Evolutionary conservation across 1,140 invertebrate species (phyloP), one percentile per base, ranked within the genome.

Genomic region (Scaptomyza hsui): DNA sequence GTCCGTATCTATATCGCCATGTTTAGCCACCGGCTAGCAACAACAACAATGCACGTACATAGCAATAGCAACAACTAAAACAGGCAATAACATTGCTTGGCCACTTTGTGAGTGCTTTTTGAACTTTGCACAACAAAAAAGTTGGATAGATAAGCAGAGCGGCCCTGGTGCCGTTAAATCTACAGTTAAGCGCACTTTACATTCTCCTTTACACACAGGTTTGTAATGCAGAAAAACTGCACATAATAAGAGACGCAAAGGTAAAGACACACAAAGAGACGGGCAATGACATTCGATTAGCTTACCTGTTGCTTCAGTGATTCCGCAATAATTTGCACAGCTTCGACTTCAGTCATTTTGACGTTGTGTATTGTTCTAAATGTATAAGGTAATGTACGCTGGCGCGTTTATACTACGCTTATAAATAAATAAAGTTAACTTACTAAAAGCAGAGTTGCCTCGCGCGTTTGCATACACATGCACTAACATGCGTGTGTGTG

Each of bases 271-370:
- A 21, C 41, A 41, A 37, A 15, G 19, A 1, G 6, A 4, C 21
- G 39, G 39, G 18, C 21, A 29, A 4, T n/a, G 47, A 15, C 26
- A 5, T 3, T 26, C 29, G 24, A 37, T 52, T 80, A 24, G 39
- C 81, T 90, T 92, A 96, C 95, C 93, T 97, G 96, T 81, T 94
- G 92, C 91, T 96, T 96, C 60, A 97, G 91, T 44, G 95, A 94
- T 89, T 96, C 93, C 0, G 96, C 96, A 61, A 96, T 92, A 64
- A 97, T 94, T 78, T 93, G 93, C 91, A 96, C 95, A 42, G 95
- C 96, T 91, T 95, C 95, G 57, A 95, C 93, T 81, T 94, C 94
- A 52, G 75, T 75, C 93, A 93, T 94, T 91, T 92, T 93, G 39
- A 57, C 57, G 39, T 67, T 47, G 16, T 61, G 37, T 63, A 61